Evolutionary conservation across 2,888 invertebrate genomes (phyloP).

Genomic region (Encarsia formosa): DNA sequence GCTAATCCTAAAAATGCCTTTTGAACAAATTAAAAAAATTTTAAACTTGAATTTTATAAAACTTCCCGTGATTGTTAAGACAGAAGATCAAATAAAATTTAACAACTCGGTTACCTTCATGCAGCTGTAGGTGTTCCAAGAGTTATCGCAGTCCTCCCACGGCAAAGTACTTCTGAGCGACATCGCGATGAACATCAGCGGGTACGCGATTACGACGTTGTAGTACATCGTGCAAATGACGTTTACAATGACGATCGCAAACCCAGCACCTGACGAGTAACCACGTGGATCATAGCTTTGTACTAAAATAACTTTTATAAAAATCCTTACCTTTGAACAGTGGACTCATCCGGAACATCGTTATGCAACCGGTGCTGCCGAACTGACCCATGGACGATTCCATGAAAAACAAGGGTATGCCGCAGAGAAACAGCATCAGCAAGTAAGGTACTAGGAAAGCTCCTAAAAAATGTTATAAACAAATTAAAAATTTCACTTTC

Average conservation of each 20-base stretch:
- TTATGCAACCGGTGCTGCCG: constrained; percentile 75
- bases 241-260: constrained; percentile 76
- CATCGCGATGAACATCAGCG: constrained; percentile 73
- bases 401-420: constrained; percentile 83
- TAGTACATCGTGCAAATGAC: constrained; percentile 79
- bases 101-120: constrained; percentile 53
- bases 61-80: not conserved
- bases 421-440: constrained; percentile 74
- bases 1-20: too few relatives aligned
- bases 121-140: constrained; percentile 80
- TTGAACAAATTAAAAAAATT: too few relatives aligned
- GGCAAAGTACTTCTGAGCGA: constrained; percentile 66
- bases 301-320: too few relatives aligned
- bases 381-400: constrained; percentile 85
- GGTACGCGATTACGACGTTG: constrained; percentile 81
- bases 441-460: constrained; percentile 86
- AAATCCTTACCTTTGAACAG: constrained; percentile 85
- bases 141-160: constrained; percentile 73
- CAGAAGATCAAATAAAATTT: not conserved
- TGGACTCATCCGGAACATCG: constrained; percentile 75
- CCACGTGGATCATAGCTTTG: too few relatives aligned
- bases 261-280: constrained; percentile 78
- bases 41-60: too few relatives aligned
- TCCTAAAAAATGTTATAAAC: constrained; percentile 54
- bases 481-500: too few relatives aligned